phyloP scores from a whole-genome alignment of 2,888 invertebrate species.

The Rhagium mordax region DNA sequence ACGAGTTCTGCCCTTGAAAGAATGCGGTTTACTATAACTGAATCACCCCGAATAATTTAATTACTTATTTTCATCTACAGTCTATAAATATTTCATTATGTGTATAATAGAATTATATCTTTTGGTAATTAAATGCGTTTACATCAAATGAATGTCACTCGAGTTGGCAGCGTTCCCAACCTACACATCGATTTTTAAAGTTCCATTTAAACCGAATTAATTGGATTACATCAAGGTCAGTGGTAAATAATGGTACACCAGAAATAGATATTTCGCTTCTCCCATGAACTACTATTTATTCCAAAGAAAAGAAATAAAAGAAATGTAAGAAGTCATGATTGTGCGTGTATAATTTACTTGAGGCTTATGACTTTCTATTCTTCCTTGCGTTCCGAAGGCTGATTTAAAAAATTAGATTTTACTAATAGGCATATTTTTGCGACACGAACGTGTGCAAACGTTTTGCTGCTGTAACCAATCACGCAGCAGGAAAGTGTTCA shows the following conservation, averaged over 20 bases:
- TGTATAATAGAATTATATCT: neutral
- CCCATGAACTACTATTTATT: conserved; percentile 14
- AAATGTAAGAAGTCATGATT: conserved; percentile 69
- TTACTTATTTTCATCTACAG: too few species aligned
- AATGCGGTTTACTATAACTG: too few species aligned
- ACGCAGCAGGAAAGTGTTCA: too few species aligned
- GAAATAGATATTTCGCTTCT: conserved; percentile 20
- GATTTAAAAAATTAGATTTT: conserved; percentile 9
- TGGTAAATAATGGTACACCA: neutral
- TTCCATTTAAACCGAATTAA: neutral
- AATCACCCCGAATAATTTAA: too few species aligned
- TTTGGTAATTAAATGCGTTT: neutral
- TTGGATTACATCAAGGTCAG: conserved; percentile 5
- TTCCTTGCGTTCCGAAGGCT: conserved; percentile 8
- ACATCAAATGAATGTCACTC: conserved; percentile 12
- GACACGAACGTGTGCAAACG: too few species aligned
- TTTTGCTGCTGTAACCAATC: too few species aligned
- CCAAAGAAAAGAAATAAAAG: conserved; percentile 24
- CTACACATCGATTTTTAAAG: conserved; percentile 1
- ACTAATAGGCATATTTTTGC: too few species aligned
- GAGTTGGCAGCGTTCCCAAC: conserved; percentile 6
- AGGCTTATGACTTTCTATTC: neutral
- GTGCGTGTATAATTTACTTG: conserved; percentile 71
- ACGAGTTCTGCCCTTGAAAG: too few species aligned
- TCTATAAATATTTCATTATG: neutral